Evolutionary conservation across 2,888 invertebrate genomes (phyloP).

Genomic region (Cylloceria caligata): DNA sequence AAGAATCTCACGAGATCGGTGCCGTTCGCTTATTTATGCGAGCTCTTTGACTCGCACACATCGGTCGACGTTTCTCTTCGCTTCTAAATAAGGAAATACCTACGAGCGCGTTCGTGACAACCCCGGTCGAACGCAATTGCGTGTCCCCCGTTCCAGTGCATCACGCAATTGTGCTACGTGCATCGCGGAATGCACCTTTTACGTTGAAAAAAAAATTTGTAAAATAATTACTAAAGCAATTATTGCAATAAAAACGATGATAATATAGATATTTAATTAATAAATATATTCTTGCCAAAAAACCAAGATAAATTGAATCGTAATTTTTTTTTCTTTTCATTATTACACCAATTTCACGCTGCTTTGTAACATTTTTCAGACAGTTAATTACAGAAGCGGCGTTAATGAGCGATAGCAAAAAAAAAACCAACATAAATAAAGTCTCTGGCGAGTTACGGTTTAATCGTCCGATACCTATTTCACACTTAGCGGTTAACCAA

Average conservation of each 20-base stretch:
- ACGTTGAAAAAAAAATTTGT: neutral
- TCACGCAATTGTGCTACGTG: neutral
- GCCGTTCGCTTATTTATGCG: neutral
- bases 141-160: slow-evolving; percentile 44
- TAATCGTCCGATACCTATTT: no score
- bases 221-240: neutral
- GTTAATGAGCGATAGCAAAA: no score
- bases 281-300: no score
- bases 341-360: no score
- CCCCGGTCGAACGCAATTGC: slow-evolving; percentile 58
- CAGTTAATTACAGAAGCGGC: no score
- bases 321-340: no score
- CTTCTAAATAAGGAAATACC: slow-evolving; percentile 80
- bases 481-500: no score
- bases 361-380: no score
- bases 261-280: neutral
- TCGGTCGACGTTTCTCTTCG: slow-evolving; percentile 59
- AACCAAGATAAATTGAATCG: no score
- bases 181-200: slow-evolving; percentile 20
- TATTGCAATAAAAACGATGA: neutral
- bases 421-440: no score
- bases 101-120: slow-evolving; percentile 71
- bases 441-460: no score
- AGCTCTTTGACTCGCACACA: neutral
- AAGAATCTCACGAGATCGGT: neutral